Evolutionary conservation across 2,888 invertebrate species (phyloP).

Genomic region (Dolichopus griseipennis): DNA sequence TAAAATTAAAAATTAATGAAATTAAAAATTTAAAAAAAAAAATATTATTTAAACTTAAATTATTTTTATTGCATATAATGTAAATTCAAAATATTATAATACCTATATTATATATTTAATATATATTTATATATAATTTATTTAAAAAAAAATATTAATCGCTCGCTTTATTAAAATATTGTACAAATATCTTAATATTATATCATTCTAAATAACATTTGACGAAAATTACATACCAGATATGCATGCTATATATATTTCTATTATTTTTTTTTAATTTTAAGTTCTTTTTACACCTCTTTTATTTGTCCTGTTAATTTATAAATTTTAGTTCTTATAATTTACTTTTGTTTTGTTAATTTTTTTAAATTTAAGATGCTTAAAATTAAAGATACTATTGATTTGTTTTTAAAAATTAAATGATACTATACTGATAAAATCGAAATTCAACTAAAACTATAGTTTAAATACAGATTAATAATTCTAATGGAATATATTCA

Average conservation of each 20-base stretch:
- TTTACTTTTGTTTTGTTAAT: background rate
- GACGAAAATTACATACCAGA: constrained; percentile 14
- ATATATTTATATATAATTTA: background rate
- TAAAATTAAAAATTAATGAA: too few relatives aligned
- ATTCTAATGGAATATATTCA: too few relatives aligned
- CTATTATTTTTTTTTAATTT: constrained; percentile 28
- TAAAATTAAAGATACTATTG: background rate
- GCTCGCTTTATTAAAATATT: background rate
- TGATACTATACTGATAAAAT: too few relatives aligned
- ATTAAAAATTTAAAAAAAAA: too few relatives aligned
- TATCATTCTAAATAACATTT: background rate
- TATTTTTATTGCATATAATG: too few relatives aligned
- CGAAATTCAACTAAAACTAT: too few relatives aligned
- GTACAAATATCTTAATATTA: background rate
- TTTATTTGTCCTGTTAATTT: constrained; percentile 13
- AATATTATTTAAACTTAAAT: too few relatives aligned
- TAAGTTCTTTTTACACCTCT: constrained; percentile 17
- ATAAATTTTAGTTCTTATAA: constrained; percentile 11
- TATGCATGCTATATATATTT: constrained; percentile 31
- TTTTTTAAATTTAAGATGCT: constrained; percentile 14
- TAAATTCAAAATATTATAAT: too few relatives aligned
- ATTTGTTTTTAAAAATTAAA: background rate
- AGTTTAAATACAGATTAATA: too few relatives aligned
- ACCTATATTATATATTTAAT: background rate
- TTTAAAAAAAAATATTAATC: background rate